Base-by-base conservation (phyloP, 2,888 invertebrate genomes). In the Laothoe populi region DNA sequence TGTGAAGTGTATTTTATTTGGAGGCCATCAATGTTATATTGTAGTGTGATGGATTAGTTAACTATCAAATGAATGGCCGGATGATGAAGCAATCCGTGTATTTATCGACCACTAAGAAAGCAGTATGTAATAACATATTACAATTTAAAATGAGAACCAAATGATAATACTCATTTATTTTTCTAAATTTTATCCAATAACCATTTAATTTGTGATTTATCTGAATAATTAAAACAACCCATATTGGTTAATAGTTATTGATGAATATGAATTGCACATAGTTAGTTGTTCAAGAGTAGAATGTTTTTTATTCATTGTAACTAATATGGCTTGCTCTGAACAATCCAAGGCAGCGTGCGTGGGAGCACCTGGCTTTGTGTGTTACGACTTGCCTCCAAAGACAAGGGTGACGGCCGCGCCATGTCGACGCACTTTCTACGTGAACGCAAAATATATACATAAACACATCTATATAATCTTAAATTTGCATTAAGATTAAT, bases 261-360 rank as follows among this genome's bases (percentile, higher is more conserved):
- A n/a, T n/a, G n/a, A n/a, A n/a, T n/a, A n/a, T n/a, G n/a, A n/a
- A n/a, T n/a, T n/a, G n/a, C n/a, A n/a, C n/a, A n/a, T n/a, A n/a
- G n/a, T n/a, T n/a, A n/a, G n/a, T 57, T 35, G 45, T 57, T 57
- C 31, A 46, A 13, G 45, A 23, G 11, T 46, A 59, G 38, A 59
- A 38, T 26, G 75, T 71, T 66, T 63, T 72, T 63, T 64, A 69
- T 70, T 67, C 68, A 78, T 81, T 83, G 82, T 82, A 77, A 67
- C 74, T 74, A 75, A 82, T 80, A 78, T 74, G 77, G 73, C n/a
- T n/a, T n/a, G n/a, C n/a, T 70, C 72, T 77, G 74, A 77, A 78
- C 74, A 74, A 67, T 70, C 64, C 65, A 67, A 68, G 66, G 57
- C 70, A 61, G 61, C 48, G 46, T 64, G 77, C 72, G 81, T 82